Base-by-base conservation (phyloP, 2,888 invertebrate genomes). In the Mayetiola destructor region DNA sequence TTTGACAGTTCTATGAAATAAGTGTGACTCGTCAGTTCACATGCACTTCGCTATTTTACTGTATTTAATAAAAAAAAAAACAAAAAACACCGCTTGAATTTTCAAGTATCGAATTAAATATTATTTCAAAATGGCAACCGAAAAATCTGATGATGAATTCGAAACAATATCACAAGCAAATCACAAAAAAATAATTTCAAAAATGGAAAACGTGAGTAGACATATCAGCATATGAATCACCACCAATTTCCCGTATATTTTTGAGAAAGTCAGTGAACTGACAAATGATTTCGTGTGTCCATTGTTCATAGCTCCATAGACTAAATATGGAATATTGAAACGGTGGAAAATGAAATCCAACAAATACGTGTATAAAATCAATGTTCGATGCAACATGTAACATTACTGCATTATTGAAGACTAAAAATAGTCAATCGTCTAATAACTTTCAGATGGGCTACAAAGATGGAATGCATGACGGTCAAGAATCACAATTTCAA, bases 401-500 rank as follows among this genome's bases (percentile, higher is more conserved):
- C n/a, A n/a, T n/a, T n/a, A n/a, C n/a, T n/a, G n/a, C n/a, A n/a
- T n/a, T n/a, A n/a, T n/a, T n/a, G n/a, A n/a, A n/a, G n/a, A n/a
- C n/a, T n/a, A n/a, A n/a, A n/a, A n/a, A n/a, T n/a, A n/a, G n/a
- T n/a, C n/a, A n/a, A n/a, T n/a, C n/a, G n/a, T n/a, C n/a, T n/a
- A n/a, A n/a, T 55, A 16, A 6, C 27, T 42, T 56, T 40, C 62
- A 85, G 85, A 70, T 73, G 62, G 84, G 83, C 39, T 85, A 77
- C 64, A 76, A 78, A 64, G 83, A 87, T 68, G 87, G 87, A 21
- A 75, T 80, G 59, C 71, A 76, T 32, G 80, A 78, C 66, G 87
- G 85, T 1, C 75, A 79, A 61, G 75, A 78, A 18, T 69, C 76
- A 56, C 75, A 76, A 55, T 83, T 81, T 63, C 87, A 88, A 71